phyloP scores from a whole-genome alignment of 2,888 invertebrate species.

The Trissolcus japonicus region DNA sequence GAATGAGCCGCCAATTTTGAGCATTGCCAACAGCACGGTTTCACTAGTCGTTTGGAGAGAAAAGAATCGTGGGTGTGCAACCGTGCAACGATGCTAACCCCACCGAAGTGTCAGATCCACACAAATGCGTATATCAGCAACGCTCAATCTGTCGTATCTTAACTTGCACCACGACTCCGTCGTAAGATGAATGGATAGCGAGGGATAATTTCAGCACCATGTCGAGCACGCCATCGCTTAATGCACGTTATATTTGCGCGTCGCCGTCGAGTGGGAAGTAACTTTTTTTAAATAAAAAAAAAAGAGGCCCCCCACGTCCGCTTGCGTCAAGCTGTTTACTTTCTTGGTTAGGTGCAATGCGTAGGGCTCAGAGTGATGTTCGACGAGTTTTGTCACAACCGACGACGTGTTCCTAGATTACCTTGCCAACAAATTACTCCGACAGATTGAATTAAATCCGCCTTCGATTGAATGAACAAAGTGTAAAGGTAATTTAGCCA shows the following conservation, averaged over 20 bases:
- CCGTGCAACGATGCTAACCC: neutral
- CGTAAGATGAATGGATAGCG: constrained; percentile 3
- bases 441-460: constrained; percentile 54
- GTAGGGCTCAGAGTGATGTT: constrained; percentile 16
- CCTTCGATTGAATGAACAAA: constrained; percentile 59
- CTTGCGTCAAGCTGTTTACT: constrained; percentile 16
- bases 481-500: constrained; percentile 54
- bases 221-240: neutral
- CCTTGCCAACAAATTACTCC: constrained; percentile 18
- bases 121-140: neutral
- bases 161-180: neutral
- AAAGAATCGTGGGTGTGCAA: neutral
- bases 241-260: neutral
- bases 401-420: constrained; percentile 9
- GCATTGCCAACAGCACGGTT: too few relatives aligned
- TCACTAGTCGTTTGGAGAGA: too few relatives aligned
- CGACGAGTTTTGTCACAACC: constrained; percentile 10
- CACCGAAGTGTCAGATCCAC: too few relatives aligned
- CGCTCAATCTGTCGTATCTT: too few relatives aligned
- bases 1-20: too few relatives aligned
- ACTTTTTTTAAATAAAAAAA: neutral
- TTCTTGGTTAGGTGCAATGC: constrained; percentile 39
- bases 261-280: neutral
- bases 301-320: neutral
- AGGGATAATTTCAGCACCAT: neutral